Base-by-base conservation (phyloP, 2,113 vertebrate genomes). In the Sebastes fasciatus region DNA sequence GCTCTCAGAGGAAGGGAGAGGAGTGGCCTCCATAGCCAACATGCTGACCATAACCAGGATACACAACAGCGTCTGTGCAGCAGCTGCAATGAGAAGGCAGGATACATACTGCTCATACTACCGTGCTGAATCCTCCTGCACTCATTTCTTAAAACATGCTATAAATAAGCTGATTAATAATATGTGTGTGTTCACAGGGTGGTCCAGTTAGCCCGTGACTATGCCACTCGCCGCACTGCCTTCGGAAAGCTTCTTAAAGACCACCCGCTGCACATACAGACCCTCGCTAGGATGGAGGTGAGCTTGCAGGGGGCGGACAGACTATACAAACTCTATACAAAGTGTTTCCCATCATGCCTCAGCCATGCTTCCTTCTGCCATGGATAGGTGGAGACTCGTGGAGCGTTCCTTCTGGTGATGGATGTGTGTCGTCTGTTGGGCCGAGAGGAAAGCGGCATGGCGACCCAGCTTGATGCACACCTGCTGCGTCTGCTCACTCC, bases 21-120 rank as follows among this genome's bases (percentile, higher is more conserved):
- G 97, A 0, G 96, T 98, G 87, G 95, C 96, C 8, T 94, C 94
- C 68, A 97, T 98, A 48, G 94, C 96, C 69, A 94, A 82, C 92
- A 97, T 98, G 97, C 86, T 98, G 71, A 97, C 96, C 8, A 93
- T 98, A 70, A 96, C 95, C 46, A 94, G 96, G 74, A 96, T 98
- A 71, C 96, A 98, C 94, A 98, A 98, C 5, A 90, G 93, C 14
- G 74, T 96, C 8, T 11, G 6, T 84, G 95, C 97, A 60, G 96
- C 91, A 21, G 93, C 94, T 8, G 75, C 45, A 54, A 97, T 98
- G 97, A 97, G 97, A 89, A 97, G 97, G 97, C 96, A 92, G 6
- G 77, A 79, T 71, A 55, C 26, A 79, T 71, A 55, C 26, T 6
- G 5, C 34, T 51, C 40, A 1, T 51, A 55, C 9, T 17, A 46